Evolutionary conservation across 2,888 invertebrate genomes (phyloP).

Genomic region (Fissipunctia ypsillon): DNA sequence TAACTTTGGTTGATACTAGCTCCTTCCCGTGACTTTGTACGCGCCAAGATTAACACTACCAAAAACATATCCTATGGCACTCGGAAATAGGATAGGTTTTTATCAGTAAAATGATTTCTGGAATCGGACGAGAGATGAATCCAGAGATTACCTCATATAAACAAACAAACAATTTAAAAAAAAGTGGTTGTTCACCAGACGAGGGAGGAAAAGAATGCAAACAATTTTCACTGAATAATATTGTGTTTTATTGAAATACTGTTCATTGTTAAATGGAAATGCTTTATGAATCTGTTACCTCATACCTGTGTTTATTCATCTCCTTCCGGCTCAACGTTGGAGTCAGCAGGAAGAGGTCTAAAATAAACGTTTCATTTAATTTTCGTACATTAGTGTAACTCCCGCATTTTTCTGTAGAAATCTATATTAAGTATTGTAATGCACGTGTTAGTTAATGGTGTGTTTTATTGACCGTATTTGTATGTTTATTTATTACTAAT

Average conservation of each 20-base stretch:
- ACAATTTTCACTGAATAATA: background rate
- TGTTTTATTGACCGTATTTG: background rate
- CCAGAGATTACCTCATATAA: background rate
- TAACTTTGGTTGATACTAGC: background rate
- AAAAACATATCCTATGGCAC: too few species aligned
- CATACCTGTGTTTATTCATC: conserved; percentile 39
- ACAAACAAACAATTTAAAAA: background rate
- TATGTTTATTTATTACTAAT: too few species aligned
- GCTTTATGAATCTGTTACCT: conserved; percentile 10
- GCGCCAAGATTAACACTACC: background rate
- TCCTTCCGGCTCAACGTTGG: conserved; percentile 12
- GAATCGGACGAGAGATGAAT: too few species aligned
- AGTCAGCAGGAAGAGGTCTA: conserved; percentile 10
- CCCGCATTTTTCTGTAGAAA: background rate
- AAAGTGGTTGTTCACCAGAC: background rate
- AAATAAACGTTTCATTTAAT: conserved; percentile 23
- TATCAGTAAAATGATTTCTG: background rate
- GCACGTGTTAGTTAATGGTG: background rate
- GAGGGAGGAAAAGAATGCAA: background rate
- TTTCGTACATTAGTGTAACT: background rate
- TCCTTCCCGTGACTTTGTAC: background rate
- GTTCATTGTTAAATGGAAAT: conserved; percentile 1
- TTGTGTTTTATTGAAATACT: background rate
- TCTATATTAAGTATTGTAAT: background rate
- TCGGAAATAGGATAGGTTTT: background rate